These are phyloP conservation scores for Ptychoptera contaminata DNA, from an alignment of 2,888 invertebrate species.

Conservation along the genomic window DNA sequence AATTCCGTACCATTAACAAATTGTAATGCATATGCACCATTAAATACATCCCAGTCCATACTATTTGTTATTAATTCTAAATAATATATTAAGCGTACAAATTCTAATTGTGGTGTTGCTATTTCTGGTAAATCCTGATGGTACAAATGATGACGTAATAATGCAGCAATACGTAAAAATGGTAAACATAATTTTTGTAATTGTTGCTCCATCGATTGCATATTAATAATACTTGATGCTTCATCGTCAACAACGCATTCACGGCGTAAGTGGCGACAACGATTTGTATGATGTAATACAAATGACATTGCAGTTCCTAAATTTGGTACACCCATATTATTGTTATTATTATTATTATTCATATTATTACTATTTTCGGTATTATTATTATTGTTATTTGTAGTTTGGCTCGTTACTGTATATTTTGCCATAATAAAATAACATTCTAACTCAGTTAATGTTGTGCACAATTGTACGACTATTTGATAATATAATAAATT, in stretches of 20 bases:
- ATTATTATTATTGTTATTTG: too few relatives aligned
- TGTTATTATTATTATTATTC: too few relatives aligned
- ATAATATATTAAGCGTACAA: slow-evolving; percentile 60
- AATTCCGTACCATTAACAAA: slow-evolving; percentile 38
- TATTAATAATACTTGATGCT: slow-evolving; percentile 18
- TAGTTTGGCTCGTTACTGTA: neutral
- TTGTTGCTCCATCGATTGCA: slow-evolving; percentile 33
- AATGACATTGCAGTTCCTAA: slow-evolving; percentile 28
- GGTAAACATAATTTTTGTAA: slow-evolving; percentile 69
- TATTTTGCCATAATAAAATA: slow-evolving; percentile 32
- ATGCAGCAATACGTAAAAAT: slow-evolving; percentile 66
- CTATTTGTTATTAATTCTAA: slow-evolving; percentile 53
- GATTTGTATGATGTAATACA: slow-evolving; percentile 24
- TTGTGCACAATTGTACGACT: slow-evolving; percentile 60
- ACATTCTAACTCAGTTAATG: slow-evolving; percentile 47
- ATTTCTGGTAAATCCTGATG: slow-evolving; percentile 59
- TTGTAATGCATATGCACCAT: slow-evolving; percentile 44
- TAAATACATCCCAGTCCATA: slow-evolving; percentile 49
- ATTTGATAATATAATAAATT: slow-evolving; percentile 83
- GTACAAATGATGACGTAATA: slow-evolving; percentile 70
- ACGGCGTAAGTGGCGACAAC: slow-evolving; percentile 22
- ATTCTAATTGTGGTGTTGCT: slow-evolving; percentile 49
- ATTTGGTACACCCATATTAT: slow-evolving; percentile 10
- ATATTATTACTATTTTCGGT: too few relatives aligned
- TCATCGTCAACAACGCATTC: slow-evolving; percentile 23